Conservation (phyloP, 2,888 invertebrate genomes). For the Andrena chrysosceles region DNA sequence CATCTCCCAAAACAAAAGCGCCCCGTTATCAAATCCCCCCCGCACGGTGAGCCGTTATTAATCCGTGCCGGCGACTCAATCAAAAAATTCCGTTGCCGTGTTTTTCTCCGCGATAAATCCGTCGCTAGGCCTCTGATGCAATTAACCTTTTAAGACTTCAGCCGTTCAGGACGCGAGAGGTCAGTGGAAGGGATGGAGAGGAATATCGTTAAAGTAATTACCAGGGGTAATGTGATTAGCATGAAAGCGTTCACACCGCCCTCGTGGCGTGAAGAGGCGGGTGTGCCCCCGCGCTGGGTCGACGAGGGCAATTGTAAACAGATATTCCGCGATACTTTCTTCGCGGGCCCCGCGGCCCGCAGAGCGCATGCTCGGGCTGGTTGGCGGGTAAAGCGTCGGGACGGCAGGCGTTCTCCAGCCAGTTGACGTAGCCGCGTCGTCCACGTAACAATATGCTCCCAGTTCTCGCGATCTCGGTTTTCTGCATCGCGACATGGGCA, state of each 20-base stretch:
- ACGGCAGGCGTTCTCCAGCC: conserved; percentile 68
- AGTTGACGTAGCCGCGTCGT: conserved; percentile 83
- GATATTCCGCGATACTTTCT: conserved; percentile 45
- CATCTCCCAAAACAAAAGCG: no score
- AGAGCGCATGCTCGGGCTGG: conserved; percentile 60
- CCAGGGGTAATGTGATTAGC: conserved; percentile 47
- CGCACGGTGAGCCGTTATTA: neutral
- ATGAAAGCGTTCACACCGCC: conserved; percentile 43
- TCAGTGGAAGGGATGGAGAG: conserved; percentile 22
- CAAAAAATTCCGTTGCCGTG: neutral
- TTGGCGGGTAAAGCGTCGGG: conserved; percentile 79
- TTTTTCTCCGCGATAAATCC: conserved; percentile 5
- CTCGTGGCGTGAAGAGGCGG: conserved; percentile 21
- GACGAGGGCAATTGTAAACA: conserved; percentile 61
- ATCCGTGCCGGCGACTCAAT: neutral
- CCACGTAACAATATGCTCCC: conserved; percentile 80
- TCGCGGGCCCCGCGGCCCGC: neutral
- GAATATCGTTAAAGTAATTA: conserved; percentile 64
- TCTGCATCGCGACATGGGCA: conserved; percentile 80
- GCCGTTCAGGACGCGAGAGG: conserved; percentile 1
- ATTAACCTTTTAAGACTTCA: conserved; percentile 45
- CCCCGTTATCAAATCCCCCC: no score
- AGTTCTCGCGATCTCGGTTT: conserved; percentile 78
- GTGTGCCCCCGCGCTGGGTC: conserved; percentile 19
- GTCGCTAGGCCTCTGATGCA: conserved; percentile 5